A percentile compares a stretch with the other conserved stretches of the same genome.
Evolutionary conservation across 2,113 vertebrate species (phyloP).

Genomic region (Aphyosemion australe): DNA sequence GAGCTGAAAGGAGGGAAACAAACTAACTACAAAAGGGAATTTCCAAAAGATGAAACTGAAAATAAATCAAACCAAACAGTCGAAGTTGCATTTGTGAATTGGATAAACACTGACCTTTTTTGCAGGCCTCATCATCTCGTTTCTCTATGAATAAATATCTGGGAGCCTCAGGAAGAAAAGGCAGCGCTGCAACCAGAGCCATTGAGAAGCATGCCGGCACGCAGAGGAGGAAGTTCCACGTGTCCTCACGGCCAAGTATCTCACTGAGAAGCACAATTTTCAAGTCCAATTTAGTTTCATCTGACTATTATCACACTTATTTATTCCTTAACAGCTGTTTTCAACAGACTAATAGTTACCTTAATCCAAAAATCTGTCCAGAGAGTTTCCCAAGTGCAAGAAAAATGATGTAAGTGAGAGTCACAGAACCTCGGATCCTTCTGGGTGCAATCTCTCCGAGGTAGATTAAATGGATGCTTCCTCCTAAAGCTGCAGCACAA

Average conservation of each 20-base stretch:
- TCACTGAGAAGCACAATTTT: conserved; percentile 60
- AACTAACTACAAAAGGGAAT: background rate
- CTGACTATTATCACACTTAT: background rate
- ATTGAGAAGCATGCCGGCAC: conserved; percentile 62
- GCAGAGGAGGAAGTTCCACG: conserved; percentile 76
- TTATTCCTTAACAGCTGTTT: background rate
- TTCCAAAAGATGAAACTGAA: background rate
- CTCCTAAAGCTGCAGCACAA: conserved; percentile 57
- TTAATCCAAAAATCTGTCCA: conserved; percentile 74
- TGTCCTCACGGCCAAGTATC: conserved; percentile 71
- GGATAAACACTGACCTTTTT: conserved; percentile 64
- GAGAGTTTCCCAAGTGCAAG: conserved; percentile 70
- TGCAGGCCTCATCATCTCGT: conserved; percentile 64
- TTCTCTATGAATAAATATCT: conserved; percentile 80
- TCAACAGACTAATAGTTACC: conserved; percentile 39
- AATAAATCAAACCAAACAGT: background rate
- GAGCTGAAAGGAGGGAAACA: conserved; percentile 53
- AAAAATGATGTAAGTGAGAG: conserved; percentile 63
- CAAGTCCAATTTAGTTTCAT: background rate
- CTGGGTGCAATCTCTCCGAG: conserved; percentile 76
- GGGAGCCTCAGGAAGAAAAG: conserved; percentile 78
- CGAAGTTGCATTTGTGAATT: background rate
- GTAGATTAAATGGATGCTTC: conserved; percentile 65
- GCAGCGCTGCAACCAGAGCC: conserved; percentile 64
- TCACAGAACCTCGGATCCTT: conserved; percentile 71